Conservation (phyloP, 2,113 vertebrate genomes). For the Empidonax alnorum region DNA sequence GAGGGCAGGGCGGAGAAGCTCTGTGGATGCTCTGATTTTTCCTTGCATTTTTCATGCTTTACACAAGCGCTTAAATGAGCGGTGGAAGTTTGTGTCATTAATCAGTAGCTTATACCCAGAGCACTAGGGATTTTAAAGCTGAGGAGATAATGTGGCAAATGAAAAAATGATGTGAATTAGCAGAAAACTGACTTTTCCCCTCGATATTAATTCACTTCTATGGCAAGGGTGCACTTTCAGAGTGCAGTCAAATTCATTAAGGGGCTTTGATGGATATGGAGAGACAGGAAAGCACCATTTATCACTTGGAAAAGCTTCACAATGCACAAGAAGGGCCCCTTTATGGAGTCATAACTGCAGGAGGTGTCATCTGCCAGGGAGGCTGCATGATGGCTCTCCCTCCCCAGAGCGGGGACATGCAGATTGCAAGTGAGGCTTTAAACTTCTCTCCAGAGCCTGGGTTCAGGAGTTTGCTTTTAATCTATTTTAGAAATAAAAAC, state of each 20-base stretch:
- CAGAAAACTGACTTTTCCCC: conserved; percentile 8
- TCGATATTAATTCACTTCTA: conserved; percentile 1
- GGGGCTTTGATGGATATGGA: conserved; percentile 40
- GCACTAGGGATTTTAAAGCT: background rate
- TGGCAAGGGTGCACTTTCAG: conserved; percentile 23
- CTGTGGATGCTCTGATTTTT: background rate
- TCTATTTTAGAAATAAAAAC: background rate
- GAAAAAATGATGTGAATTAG: conserved; percentile 17
- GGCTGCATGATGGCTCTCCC: background rate
- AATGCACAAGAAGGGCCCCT: background rate
- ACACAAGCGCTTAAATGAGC: background rate
- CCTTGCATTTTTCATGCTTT: background rate
- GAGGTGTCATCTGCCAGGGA: conserved; percentile 1
- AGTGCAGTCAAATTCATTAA: conserved; percentile 23
- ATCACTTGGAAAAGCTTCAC: conserved; percentile 9
- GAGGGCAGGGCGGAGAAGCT: background rate
- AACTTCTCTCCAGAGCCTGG: background rate
- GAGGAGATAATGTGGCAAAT: conserved; percentile 13
- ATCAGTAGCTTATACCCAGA: conserved; percentile 11
- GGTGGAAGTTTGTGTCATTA: background rate
- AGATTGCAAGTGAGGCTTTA: background rate
- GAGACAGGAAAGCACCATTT: conserved; percentile 1
- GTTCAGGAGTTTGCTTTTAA: background rate
- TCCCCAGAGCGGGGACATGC: background rate
- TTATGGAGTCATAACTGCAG: background rate